These are phyloP conservation scores for Cirrhinus mrigala DNA, from an alignment of 2,797 vertebrate genomes.

Conservation along the genomic window DNA sequence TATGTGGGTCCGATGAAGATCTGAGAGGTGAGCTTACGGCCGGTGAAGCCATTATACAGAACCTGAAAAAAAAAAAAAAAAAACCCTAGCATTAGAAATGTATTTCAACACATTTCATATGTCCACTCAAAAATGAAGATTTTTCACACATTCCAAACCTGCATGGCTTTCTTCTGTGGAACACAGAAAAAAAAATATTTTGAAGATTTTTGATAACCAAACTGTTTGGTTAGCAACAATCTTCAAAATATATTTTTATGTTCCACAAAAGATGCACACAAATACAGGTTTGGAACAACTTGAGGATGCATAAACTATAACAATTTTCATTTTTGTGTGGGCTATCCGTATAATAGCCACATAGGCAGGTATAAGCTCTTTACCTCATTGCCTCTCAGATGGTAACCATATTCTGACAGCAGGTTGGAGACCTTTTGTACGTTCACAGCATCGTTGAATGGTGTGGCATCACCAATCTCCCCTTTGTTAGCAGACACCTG, in stretches of 20 bases:
- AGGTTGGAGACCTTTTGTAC: slow-evolving; percentile 98
- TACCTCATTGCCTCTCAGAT: slow-evolving; percentile 80
- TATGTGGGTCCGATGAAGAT: slow-evolving; percentile 98
- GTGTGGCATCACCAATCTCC: slow-evolving; percentile 97
- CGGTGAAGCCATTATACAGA: slow-evolving; percentile 97
- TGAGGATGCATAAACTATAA: too few species aligned
- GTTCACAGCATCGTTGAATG: slow-evolving; percentile 97
- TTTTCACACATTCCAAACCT: too few species aligned
- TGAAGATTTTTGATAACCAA: not conserved
- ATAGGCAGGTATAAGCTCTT: not conserved
- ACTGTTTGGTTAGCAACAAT: not conserved
- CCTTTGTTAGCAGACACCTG: slow-evolving; percentile 99
- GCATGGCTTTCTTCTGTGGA: too few species aligned
- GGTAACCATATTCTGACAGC: slow-evolving; percentile 96
- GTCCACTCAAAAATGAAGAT: not conserved
- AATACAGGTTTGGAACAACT: not conserved
- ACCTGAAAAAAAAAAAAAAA: slow-evolving; percentile 77
- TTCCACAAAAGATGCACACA: not conserved
- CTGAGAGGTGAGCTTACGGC: slow-evolving; percentile 97
- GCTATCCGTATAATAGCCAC: not conserved
- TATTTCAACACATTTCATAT: not conserved
- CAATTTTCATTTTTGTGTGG: not conserved
- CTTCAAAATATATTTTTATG: not conserved
- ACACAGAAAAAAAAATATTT: not conserved
- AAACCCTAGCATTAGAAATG: not conserved